Evolutionary conservation across 2,797 vertebrate genomes (phyloP), one percentile per base, ranked within the genome.

Genomic region (Pipistrellus pygmaeus): DNA sequence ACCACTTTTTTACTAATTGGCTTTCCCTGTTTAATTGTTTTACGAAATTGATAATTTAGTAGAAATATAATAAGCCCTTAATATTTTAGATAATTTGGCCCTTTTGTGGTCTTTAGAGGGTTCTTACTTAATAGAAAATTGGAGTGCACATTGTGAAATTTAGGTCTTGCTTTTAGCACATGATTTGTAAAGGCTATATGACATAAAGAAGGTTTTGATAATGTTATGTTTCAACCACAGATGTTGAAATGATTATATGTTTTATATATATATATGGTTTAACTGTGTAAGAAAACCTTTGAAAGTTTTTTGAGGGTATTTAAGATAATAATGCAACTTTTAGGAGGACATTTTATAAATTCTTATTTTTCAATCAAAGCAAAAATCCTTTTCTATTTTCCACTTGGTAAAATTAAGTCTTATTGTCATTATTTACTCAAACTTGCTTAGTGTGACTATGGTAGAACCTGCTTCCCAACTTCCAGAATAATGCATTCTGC

Each of bases 1-100:
- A 94, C 96, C 72, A 91, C 97, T 98, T 95, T 83, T 90, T 73
- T 82, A 93, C 94, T 98, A 98, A 98, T 98, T 98, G 94, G 93
- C 88, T 97, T 97, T 97, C 97, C 96, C 95, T 97, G 93, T 96
- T 94, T 95, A 93, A 96, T 91, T 97, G 96, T 97, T 96, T 90
- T 95, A 95, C 88, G 93, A 97, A 97, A 96, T 93, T 97, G 93
- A 97, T 96, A 97, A 97, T 97, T 98, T 97, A 98, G 96, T 97
- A 94, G 97, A 97, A 97, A 91, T 97, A 96, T 97, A 97, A 97
- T 96, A 97, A 91, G 32, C 53, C 90, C 97, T 97, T 94, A 96
- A 90, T 96, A 77, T 97, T 85, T 95, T 94, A 95, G 96, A 95
- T 97, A 93, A 95, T 98, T 98, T 97, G 96, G 97, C 96, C 95